Evolutionary conservation across 2,797 vertebrate genomes (phyloP).

Genomic region (Hydrolagus colliei): DNA sequence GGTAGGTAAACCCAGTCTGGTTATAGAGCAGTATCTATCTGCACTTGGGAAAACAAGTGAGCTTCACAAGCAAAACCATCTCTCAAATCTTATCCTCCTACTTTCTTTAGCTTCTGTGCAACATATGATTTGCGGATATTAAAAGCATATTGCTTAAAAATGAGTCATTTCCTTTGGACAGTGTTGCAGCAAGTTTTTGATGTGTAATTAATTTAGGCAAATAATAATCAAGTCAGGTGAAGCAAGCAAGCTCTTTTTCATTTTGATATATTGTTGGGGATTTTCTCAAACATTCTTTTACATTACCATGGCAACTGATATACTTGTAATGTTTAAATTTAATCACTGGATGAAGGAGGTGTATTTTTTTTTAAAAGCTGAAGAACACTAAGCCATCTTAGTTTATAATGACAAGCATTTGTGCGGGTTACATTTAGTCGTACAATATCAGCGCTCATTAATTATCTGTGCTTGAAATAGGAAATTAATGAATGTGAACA

Average conservation of each 20-base stretch:
- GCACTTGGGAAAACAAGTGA: not conserved
- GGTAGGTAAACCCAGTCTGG: no score
- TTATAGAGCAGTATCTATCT: not conserved
- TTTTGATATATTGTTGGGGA: not conserved
- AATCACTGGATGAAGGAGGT: no score
- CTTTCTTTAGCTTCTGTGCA: not conserved
- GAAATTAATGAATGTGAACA: not conserved
- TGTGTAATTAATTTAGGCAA: not conserved
- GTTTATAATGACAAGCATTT: no score
- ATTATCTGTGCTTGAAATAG: not conserved
- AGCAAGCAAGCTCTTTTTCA: not conserved
- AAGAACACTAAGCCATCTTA: not conserved
- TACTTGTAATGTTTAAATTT: no score
- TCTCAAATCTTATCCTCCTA: not conserved
- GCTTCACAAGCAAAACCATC: not conserved
- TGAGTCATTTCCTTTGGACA: not conserved
- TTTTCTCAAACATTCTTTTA: not conserved
- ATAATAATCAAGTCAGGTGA: not conserved
- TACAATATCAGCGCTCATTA: not conserved
- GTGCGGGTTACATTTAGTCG: not conserved
- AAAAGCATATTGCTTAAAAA: not conserved
- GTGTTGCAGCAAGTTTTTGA: not conserved
- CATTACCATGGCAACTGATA: not conserved
- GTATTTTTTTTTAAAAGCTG: not conserved
- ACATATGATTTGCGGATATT: not conserved